These are phyloP conservation scores for Trypoxylus dichotomus DNA, from an alignment of 1,140 invertebrate species.

Conservation along the genomic window DNA sequence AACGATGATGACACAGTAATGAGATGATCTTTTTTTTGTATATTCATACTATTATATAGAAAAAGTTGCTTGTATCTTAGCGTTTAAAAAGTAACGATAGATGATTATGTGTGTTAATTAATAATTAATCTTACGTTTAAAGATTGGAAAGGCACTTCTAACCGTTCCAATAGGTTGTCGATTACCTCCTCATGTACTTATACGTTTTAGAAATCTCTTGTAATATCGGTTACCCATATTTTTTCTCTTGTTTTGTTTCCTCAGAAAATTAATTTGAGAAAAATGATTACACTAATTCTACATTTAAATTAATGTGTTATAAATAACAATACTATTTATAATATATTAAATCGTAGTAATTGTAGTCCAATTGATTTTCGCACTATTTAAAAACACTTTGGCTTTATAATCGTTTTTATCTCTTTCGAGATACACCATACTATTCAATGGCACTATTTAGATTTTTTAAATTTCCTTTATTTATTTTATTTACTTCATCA, in stretches of 20 bases:
- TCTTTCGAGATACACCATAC: conserved; percentile 54
- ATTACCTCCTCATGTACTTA: conserved; percentile 15
- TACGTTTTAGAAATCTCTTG: background rate
- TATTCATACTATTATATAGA: background rate
- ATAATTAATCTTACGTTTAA: background rate
- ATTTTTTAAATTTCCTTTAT: conserved; percentile 47
- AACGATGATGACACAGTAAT: background rate
- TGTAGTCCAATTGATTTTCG: conserved; percentile 57
- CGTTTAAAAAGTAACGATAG: conserved; percentile 19
- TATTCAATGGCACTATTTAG: conserved; percentile 60
- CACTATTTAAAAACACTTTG: conserved; percentile 59
- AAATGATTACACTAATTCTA: conserved; percentile 45
- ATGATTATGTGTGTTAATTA: conserved; percentile 1
- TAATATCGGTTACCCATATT: conserved; percentile 33
- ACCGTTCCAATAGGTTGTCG: conserved; percentile 29
- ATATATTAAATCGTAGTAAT: conserved; percentile 36
- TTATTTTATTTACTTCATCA: conserved; percentile 28
- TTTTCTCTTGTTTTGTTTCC: conserved; percentile 23
- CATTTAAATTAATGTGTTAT: conserved; percentile 54
- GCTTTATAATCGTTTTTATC: conserved; percentile 47
- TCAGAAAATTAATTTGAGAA: conserved; percentile 28
- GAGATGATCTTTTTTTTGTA: background rate
- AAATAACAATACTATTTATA: conserved; percentile 54
- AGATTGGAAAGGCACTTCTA: conserved; percentile 27
- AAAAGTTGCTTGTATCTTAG: background rate